phyloP scores from a whole-genome alignment of 2,888 invertebrate genomes.

The Hirtodrosophila confusa region DNA sequence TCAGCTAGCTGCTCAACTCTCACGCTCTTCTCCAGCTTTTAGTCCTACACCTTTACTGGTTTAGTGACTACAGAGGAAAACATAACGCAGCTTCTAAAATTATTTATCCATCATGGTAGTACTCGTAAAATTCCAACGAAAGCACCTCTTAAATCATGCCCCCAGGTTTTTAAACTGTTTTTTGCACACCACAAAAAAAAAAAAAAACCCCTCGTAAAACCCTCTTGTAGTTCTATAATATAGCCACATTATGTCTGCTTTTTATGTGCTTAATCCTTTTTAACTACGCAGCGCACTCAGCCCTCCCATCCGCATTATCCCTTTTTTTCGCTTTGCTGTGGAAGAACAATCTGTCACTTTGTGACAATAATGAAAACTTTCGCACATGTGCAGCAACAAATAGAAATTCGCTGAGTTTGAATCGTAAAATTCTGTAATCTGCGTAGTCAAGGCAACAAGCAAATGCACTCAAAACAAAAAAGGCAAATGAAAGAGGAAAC shows the following conservation, averaged over 20 bases:
- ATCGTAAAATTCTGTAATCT: constrained; percentile 68
- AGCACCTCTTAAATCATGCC: constrained; percentile 10
- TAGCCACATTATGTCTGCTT: constrained; percentile 47
- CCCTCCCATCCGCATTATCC: no score
- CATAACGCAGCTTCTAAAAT: background rate
- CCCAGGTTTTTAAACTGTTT: background rate
- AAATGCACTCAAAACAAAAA: constrained; percentile 65
- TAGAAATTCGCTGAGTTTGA: constrained; percentile 38
- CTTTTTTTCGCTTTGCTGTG: constrained; percentile 8
- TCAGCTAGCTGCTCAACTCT: no score
- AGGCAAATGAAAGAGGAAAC: background rate
- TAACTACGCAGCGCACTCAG: background rate
- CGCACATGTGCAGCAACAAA: constrained; percentile 37
- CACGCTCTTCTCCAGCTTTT: no score
- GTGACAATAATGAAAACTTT: constrained; percentile 62
- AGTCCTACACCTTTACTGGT: no score
- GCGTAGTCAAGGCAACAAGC: constrained; percentile 72
- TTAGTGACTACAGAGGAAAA: background rate
- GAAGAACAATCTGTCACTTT: constrained; percentile 70
- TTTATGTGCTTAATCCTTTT: constrained; percentile 58
- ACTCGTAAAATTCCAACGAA: constrained; percentile 15
- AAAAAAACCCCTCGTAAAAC: constrained; percentile 16
- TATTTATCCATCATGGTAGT: background rate
- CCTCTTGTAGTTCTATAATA: constrained; percentile 32
- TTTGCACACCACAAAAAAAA: background rate